Conservation (phyloP, 2,113 vertebrate species). For the Chaetops frenatus region DNA sequence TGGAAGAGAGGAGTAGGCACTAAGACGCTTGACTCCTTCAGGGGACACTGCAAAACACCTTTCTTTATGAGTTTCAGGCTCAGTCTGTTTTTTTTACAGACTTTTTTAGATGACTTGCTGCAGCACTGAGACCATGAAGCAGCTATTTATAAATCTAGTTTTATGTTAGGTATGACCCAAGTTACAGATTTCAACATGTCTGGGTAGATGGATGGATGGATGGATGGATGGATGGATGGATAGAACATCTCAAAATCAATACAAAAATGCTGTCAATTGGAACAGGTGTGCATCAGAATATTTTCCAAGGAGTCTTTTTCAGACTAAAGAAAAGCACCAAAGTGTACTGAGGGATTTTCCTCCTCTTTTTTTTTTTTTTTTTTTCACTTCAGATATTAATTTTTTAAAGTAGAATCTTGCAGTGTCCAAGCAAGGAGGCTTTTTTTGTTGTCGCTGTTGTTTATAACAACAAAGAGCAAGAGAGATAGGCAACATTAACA, state of each 20-base stretch:
- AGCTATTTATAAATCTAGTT: background rate
- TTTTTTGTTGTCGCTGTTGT: background rate
- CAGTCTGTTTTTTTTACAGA: background rate
- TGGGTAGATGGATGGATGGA: background rate
- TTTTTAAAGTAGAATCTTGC: background rate
- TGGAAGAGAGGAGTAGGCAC: background rate
- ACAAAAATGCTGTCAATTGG: background rate
- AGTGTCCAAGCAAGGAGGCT: background rate
- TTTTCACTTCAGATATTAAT: background rate
- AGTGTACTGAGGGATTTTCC: background rate
- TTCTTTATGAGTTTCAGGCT: background rate
- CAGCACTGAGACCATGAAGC: background rate
- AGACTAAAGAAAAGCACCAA: background rate
- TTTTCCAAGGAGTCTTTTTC: background rate
- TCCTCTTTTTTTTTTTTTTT: background rate
- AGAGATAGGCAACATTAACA: background rate
- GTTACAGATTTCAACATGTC: background rate
- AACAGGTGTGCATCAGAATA: background rate
- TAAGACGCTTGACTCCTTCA: background rate
- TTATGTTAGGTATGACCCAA: background rate
- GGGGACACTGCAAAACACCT: background rate
- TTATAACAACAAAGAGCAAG: background rate
- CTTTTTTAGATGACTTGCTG: background rate
- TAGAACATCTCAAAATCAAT: background rate
- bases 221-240: background rate